Evolutionary conservation across 2,113 vertebrate species (phyloP).

Genomic region (Arvicanthis niloticus): DNA sequence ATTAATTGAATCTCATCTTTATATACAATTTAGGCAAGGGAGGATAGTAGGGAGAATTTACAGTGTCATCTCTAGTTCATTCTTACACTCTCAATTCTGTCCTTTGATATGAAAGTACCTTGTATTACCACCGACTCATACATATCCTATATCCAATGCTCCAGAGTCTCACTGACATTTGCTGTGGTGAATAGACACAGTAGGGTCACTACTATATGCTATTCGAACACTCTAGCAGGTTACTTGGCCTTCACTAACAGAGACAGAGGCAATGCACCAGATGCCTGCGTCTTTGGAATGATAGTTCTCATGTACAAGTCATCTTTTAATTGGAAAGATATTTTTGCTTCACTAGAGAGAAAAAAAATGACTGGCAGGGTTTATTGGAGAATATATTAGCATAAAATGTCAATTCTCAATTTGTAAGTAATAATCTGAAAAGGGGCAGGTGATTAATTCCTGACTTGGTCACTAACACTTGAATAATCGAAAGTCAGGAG

Average conservation of each 20-base stretch:
- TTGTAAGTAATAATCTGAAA: conserved; percentile 20
- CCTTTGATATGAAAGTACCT: neutral
- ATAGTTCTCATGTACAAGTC: neutral
- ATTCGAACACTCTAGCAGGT: neutral
- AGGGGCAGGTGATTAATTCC: conserved; percentile 16
- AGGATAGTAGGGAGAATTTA: neutral
- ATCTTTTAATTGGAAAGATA: conserved; percentile 32
- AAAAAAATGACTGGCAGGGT: conserved; percentile 11
- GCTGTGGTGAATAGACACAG: neutral
- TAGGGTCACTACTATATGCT: neutral
- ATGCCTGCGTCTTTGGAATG: neutral
- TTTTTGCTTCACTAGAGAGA: conserved; percentile 43
- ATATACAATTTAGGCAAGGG: conserved; percentile 38
- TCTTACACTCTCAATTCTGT: neutral
- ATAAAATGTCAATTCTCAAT: conserved; percentile 37
- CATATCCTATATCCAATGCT: neutral
- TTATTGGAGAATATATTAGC: conserved; percentile 37
- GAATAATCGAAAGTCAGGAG: conserved; percentile 49
- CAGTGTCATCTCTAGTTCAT: neutral
- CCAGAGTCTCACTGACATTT: neutral
- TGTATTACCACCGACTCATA: neutral
- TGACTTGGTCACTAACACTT: conserved; percentile 1
- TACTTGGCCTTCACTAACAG: neutral
- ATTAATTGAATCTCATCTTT: neutral
- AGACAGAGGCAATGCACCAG: neutral